phyloP scores from a whole-genome alignment of 35 echinoderm and acorn worm species.

The Lytechinus variegatus region DNA sequence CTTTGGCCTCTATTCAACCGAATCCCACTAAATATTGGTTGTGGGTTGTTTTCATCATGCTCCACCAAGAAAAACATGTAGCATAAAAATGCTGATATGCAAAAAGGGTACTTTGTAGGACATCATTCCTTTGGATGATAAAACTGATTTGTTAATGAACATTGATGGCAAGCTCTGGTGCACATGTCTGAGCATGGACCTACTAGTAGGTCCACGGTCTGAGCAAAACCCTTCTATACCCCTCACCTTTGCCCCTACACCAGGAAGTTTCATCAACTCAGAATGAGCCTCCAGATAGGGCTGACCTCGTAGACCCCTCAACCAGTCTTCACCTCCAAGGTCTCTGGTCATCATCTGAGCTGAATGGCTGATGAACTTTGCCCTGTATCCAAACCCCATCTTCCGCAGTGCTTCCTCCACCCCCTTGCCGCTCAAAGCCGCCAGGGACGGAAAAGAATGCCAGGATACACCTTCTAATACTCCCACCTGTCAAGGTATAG shows the following conservation, averaged over 20 bases:
- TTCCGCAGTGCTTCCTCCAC: slow-evolving; percentile 73
- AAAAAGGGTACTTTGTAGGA: no score
- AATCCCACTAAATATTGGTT: no score
- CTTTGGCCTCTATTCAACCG: no score
- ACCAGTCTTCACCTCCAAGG: slow-evolving; percentile 65
- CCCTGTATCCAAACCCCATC: slow-evolving; percentile 89
- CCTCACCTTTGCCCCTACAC: slow-evolving; percentile 92
- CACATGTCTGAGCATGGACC: no score
- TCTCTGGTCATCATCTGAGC: slow-evolving; percentile 67
- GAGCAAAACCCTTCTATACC: no score
- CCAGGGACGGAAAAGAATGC: slow-evolving; percentile 71
- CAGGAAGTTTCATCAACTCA: slow-evolving; percentile 78
- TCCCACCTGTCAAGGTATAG: background rate
- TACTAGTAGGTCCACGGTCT: no score
- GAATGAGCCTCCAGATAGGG: slow-evolving; percentile 78
- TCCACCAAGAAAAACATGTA: no score
- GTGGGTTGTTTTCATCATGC: no score
- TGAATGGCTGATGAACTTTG: slow-evolving; percentile 88
- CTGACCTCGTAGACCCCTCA: slow-evolving; percentile 60
- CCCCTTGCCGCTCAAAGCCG: slow-evolving; percentile 50
- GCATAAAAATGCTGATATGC: no score
- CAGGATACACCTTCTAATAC: slow-evolving; percentile 72
- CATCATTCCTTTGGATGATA: no score
- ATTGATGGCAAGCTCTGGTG: no score
- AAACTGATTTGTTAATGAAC: no score